Evolutionary conservation across 30 jellyfish, hydroid and myxozoan genomes (phyloP).

Genomic region (Hydractinia echinata): DNA sequence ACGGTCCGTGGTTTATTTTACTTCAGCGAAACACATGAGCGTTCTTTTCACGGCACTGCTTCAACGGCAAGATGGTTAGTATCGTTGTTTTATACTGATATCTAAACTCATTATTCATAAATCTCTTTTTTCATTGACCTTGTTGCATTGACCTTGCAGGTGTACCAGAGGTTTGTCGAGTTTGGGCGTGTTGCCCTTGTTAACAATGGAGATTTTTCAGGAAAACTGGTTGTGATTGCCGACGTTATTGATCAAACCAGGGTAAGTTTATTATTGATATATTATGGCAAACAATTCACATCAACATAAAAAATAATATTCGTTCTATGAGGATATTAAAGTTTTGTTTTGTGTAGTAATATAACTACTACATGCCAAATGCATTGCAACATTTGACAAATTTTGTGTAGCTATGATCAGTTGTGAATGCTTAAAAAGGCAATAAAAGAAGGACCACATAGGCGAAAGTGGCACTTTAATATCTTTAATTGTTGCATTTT

Average conservation of each 20-base stretch:
- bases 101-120: background rate
- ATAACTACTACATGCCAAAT: too few relatives aligned
- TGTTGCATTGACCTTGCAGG: slow-evolving; percentile 36
- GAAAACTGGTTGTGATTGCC: slow-evolving; percentile 82
- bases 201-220: slow-evolving; percentile 76
- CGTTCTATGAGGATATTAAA: too few relatives aligned
- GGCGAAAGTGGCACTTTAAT: too few relatives aligned
- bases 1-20: background rate
- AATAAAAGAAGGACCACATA: too few relatives aligned
- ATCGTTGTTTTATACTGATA: background rate
- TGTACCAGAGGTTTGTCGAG: slow-evolving; percentile 78
- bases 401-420: too few relatives aligned
- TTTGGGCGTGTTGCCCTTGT: slow-evolving; percentile 96
- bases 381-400: too few relatives aligned
- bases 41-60: slow-evolving; percentile 7
- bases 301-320: too few relatives aligned
- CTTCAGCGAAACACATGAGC: slow-evolving; percentile 23
- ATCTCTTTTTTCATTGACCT: background rate
- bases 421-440: too few relatives aligned
- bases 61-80: slow-evolving; percentile 12
- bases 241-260: slow-evolving; percentile 79
- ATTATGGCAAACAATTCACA: too few relatives aligned
- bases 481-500: too few relatives aligned
- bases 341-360: too few relatives aligned
- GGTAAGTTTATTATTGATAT: slow-evolving; percentile 36